Percentiles rank a stretch among this genome's conserved stretches.
Evolutionary conservation across 2,888 invertebrate species (phyloP).

Genomic region (Pasiphila rectangulata): DNA sequence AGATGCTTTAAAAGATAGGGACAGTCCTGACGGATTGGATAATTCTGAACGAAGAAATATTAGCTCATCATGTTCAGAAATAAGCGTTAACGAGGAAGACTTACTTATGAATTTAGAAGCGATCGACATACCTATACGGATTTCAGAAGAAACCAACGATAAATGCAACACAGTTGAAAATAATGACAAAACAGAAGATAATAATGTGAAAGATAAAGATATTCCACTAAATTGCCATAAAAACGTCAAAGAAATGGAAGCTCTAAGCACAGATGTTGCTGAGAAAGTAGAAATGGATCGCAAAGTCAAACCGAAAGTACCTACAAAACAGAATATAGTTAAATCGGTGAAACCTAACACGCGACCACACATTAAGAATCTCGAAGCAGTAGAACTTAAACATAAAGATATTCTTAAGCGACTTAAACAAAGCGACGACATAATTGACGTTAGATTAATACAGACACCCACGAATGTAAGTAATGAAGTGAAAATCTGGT

Average conservation of each 20-base stretch:
- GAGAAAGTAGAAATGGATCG: not conserved
- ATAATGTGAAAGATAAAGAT: not conserved
- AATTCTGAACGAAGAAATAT: constrained; percentile 16
- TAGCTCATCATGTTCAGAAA: constrained; percentile 38
- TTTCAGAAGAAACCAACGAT: no score
- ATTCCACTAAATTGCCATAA: not conserved
- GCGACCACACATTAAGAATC: no score
- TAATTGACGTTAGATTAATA: constrained; percentile 17
- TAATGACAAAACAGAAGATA: not conserved
- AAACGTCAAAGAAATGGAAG: not conserved
- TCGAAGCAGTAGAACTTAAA: no score
- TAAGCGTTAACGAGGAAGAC: constrained; percentile 48
- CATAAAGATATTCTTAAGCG: constrained; percentile 2
- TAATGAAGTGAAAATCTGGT: constrained; percentile 19
- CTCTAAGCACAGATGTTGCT: not conserved
- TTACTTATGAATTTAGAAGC: constrained; percentile 50
- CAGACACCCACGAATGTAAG: constrained; percentile 14
- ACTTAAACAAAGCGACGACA: constrained; percentile 3
- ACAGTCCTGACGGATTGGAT: constrained; percentile 2
- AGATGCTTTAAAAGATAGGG: not conserved
- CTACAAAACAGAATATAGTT: not conserved
- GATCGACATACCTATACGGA: constrained; percentile 52
- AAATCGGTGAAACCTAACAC: no score
- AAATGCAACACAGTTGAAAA: constrained; percentile 5
- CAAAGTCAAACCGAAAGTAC: not conserved